phyloP scores from a whole-genome alignment of 1,140 invertebrate genomes.

The Chymomyza costata region DNA sequence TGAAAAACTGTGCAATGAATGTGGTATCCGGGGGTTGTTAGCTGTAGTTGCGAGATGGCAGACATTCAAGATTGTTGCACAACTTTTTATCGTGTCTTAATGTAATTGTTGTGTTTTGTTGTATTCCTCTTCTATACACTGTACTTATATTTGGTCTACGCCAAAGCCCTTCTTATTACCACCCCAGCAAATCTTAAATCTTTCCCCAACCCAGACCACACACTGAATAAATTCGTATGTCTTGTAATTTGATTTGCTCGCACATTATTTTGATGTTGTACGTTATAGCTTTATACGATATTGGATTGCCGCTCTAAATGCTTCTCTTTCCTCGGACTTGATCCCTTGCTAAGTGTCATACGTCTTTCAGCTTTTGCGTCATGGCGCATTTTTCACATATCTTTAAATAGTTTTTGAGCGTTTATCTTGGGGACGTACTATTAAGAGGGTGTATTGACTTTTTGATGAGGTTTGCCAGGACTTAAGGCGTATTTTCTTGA shows the following conservation, averaged over 20 bases:
- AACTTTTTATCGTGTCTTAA: slow-evolving; percentile 73
- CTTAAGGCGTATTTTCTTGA: no score
- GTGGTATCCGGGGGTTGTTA: slow-evolving; percentile 24
- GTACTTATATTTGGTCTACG: no score
- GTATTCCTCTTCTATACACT: slow-evolving; percentile 11
- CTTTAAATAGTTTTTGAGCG: slow-evolving; percentile 64
- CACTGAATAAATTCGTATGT: slow-evolving; percentile 31
- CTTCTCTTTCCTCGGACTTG: no score
- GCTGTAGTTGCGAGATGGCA: not conserved
- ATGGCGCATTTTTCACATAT: slow-evolving; percentile 33
- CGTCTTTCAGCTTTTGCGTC: slow-evolving; percentile 13
- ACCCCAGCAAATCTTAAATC: slow-evolving; percentile 7
- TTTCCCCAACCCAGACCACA: no score
- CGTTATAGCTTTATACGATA: slow-evolving; percentile 25
- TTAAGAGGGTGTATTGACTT: slow-evolving; percentile 46
- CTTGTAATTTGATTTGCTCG: slow-evolving; percentile 69
- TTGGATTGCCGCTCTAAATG: no score
- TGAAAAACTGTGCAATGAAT: slow-evolving; percentile 71
- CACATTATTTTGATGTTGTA: slow-evolving; percentile 66
- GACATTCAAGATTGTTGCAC: slow-evolving; percentile 53
- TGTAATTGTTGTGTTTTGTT: slow-evolving; percentile 69
- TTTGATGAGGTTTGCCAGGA: no score
- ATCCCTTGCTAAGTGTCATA: no score
- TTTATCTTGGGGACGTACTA: slow-evolving; percentile 51
- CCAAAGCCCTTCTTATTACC: slow-evolving; percentile 2